Base-by-base conservation (phyloP, 1,140 invertebrate genomes). In the Araneus ventricosus region DNA sequence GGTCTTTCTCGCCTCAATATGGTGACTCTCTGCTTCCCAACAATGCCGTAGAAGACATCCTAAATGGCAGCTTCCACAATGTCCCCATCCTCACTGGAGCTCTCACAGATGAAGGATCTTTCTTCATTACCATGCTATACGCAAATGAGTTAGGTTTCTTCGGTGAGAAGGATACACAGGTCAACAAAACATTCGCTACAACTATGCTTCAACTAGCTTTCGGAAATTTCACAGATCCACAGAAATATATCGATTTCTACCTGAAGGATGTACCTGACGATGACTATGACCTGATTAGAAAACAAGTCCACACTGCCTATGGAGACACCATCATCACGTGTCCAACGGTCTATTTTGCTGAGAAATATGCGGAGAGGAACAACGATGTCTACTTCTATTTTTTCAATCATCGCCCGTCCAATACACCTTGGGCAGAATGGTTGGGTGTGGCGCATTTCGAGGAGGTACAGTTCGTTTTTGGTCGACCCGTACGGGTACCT, bases 311-410 rank as follows among this genome's bases (percentile, higher is more conserved):
- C 22, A n/a, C n/a, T 39, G 70, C 88, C 1, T 59, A 10, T 6
- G 88, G 88, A 8, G 88, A 90, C 30, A 22, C 37, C 4, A 24
- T n/a, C n/a, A n/a, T n/a, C 4, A 59, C 57, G 20, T 90, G 88
- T 80, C 70, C 88, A 10, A n/a, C 88, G 20, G 45, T 90, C 0
- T 80, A 52, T 41, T 79, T 52, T 7, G 88, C 39, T 17, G 88
- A 90, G 34, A 52, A 52, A 20, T 37, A n/a, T 22, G 39, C 70
- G 8, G n/a, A 30, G 22, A 52, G 34, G 22, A 14, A 57, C 5
- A 34, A 63, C 75, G 57, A 79, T n/a, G 94, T 94, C 10, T 94
- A 94, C 70, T 93, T 94, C 57, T 94, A 94, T 88, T 79, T 93
- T 17, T 94, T 94, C 70, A 79, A 86, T 34, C 94, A 94, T 41